Evolutionary conservation across 1,140 invertebrate species (phyloP).

Genomic region (Dendrolimus kikuchii): DNA sequence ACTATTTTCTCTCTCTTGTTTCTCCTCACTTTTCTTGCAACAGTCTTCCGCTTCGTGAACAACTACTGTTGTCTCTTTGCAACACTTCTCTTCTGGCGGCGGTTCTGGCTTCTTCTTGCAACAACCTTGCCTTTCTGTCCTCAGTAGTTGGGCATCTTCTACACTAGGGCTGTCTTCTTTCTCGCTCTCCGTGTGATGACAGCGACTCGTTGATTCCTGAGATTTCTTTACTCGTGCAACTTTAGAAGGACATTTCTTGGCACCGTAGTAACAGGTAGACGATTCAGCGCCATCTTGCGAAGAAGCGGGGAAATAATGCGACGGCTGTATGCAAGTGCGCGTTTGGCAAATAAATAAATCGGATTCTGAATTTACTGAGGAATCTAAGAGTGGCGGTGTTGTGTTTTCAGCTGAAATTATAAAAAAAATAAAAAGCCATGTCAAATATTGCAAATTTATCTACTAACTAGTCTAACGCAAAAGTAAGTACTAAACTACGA

Average conservation of each 20-base stretch:
- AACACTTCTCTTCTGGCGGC: constrained; percentile 33
- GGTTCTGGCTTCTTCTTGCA: constrained; percentile 40
- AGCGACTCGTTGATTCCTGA: constrained; percentile 19
- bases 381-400: constrained; percentile 47
- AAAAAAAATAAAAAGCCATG: too few species aligned
- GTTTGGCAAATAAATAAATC: constrained; percentile 54
- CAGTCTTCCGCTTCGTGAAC: constrained; percentile 29
- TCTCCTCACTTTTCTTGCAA: constrained; percentile 14
- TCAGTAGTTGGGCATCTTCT: constrained; percentile 45
- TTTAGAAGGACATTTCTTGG: constrained; percentile 49
- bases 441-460: too few species aligned
- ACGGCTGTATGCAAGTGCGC: constrained; percentile 54
- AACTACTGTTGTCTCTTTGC: constrained; percentile 23
- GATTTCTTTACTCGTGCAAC: constrained; percentile 40
- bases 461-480: too few species aligned
- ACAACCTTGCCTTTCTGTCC: constrained; percentile 34
- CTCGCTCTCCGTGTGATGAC: constrained; percentile 32
- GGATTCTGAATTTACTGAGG: constrained; percentile 37
- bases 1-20: constrained; percentile 35
- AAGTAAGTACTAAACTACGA: too few species aligned
- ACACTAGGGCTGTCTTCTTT: constrained; percentile 50
- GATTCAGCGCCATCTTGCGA: constrained; percentile 25
- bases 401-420: constrained; percentile 45
- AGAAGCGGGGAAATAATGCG: constrained; percentile 48
- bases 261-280: constrained; percentile 46